Evolutionary conservation across 2,797 vertebrate genomes (phyloP).

Genomic region (Pogonophryne albipinna): DNA sequence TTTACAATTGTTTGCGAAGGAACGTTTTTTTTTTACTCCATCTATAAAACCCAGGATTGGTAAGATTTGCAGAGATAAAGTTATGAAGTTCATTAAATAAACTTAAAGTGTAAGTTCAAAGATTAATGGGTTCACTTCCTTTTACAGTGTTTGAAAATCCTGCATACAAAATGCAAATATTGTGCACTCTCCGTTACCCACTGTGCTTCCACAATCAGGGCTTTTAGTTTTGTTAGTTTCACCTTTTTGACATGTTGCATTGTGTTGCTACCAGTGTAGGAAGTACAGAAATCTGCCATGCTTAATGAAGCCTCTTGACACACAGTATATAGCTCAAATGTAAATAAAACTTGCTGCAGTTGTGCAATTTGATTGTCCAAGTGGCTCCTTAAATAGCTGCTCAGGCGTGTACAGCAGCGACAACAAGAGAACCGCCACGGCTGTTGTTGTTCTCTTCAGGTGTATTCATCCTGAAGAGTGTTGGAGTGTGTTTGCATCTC

Average conservation of each 20-base stretch:
- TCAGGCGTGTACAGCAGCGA: slow-evolving; percentile 27
- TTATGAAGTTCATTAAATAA: neutral
- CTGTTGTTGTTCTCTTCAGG: slow-evolving; percentile 48
- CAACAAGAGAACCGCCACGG: slow-evolving; percentile 5
- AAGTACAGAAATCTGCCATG: neutral
- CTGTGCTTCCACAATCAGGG: neutral
- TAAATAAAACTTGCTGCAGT: slow-evolving; percentile 23
- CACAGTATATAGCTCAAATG: neutral
- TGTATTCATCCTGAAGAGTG: slow-evolving; percentile 67
- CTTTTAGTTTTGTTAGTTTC: slow-evolving; percentile 8
- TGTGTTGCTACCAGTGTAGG: neutral
- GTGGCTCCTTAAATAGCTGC: slow-evolving; percentile 18
- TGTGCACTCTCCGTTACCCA: neutral
- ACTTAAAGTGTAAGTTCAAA: neutral
- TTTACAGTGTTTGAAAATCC: neutral
- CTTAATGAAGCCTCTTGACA: slow-evolving; percentile 39
- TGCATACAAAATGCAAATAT: neutral
- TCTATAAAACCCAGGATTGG: neutral
- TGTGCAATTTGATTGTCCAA: slow-evolving; percentile 13
- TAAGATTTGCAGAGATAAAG: neutral
- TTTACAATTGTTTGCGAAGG: neutral
- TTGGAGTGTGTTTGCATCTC: slow-evolving; percentile 50
- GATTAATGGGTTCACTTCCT: neutral
- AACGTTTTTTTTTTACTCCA: neutral
- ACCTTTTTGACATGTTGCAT: slow-evolving; percentile 7